phyloP scores from a whole-genome alignment of 2,113 vertebrate species.

The Barnardius zonarius region DNA sequence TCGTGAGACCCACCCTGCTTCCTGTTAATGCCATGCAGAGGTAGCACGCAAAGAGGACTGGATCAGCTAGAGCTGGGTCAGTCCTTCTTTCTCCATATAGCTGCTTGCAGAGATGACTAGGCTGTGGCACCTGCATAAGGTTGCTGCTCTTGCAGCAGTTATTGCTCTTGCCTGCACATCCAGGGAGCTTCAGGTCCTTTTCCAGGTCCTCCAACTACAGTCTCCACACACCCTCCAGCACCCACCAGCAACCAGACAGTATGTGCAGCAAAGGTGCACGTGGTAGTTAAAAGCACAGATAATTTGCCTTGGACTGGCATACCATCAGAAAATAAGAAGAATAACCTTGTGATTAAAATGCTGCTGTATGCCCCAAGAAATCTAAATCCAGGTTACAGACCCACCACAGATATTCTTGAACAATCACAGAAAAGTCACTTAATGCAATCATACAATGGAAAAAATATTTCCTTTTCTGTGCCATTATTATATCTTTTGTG shows the following conservation, averaged over 20 bases:
- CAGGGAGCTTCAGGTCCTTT: background rate
- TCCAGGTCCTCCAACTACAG: background rate
- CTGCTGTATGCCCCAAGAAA: background rate
- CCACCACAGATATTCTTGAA: background rate
- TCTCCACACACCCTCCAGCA: background rate
- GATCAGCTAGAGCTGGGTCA: background rate
- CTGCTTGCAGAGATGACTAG: background rate
- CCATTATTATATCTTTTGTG: background rate
- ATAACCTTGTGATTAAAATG: background rate
- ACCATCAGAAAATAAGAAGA: background rate
- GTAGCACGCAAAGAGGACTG: background rate
- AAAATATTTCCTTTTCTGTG: background rate
- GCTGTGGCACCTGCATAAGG: background rate
- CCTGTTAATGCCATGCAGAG: background rate
- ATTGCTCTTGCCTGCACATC: background rate
- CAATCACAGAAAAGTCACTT: background rate
- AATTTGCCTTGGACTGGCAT: background rate
- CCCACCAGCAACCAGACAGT: fast-evolving
- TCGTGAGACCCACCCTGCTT: background rate
- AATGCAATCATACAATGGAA: background rate
- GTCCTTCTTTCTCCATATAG: background rate
- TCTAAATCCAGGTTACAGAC: background rate
- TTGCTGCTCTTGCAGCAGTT: background rate
- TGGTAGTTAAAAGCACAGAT: background rate
- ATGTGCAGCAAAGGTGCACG: fast-evolving